Base-by-base conservation (phyloP, 2,888 invertebrate species). In the Lagria hirta region DNA sequence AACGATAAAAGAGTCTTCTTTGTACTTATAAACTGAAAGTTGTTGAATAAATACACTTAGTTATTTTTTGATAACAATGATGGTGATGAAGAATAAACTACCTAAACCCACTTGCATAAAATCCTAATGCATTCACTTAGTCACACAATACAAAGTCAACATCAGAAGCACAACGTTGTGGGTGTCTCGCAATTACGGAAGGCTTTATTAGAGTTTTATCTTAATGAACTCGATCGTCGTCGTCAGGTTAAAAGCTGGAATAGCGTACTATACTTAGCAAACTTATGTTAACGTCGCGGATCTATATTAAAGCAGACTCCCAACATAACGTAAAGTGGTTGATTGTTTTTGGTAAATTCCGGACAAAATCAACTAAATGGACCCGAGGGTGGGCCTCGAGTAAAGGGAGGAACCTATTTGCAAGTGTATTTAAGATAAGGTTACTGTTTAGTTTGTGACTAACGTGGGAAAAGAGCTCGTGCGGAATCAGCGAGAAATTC, bases 391-490 rank as follows among this genome's bases (percentile, higher is more conserved):
- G 22, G n/a, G n/a, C n/a, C n/a, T n/a, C 16, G 7, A 8, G 26
- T n/a, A 11, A 8, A 11, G 10, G 26, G 12, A 50, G 40, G 43
- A 42, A 33, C 54, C 57, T 65, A 61, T 66, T 66, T 65, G 61
- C 64, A 55, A 54, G 56, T 54, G 62, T 59, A 57, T 64, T 65
- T 62, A 63, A 62, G 65, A 65, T 66, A 65, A 63, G 60, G 64
- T 67, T 66, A 63, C 67, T 62, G 58, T 68, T 66, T 68, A 60
- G 55, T 54, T 60, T 60, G 62, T 68, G 66, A 68, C 62, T 68
- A 67, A 67, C 64, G 66, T 63, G 64, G 58, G 64, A 65, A 35
- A 15, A 17, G 20, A 7, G 15, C 16, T 15, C 28, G 17, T 7
- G 10, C 3, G n/a, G n/a, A n/a, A n/a, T n/a, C n/a, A n/a, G n/a